Conservation (phyloP, 1,140 invertebrate species). For the Melipona quadrifasciata region DNA sequence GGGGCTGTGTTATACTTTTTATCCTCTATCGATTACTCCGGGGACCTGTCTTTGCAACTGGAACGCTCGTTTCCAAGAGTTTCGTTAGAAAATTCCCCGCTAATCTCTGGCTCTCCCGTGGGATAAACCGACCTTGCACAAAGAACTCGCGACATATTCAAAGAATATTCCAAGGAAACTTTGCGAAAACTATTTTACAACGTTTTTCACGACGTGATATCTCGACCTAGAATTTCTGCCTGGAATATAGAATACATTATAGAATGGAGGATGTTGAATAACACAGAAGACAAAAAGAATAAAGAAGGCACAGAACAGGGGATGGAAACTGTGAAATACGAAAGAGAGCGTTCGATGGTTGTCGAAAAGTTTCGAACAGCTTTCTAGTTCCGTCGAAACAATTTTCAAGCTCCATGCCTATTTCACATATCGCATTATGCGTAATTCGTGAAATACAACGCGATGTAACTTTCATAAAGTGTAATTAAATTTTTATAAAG, state of each 20-base stretch:
- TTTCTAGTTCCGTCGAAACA: too few relatives aligned
- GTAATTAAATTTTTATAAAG: too few relatives aligned
- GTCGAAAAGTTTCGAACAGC: neutral
- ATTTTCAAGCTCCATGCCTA: too few relatives aligned
- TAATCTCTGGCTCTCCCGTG: neutral
- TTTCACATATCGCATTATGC: too few relatives aligned
- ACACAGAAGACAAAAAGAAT: neutral
- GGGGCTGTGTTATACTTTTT: slow-evolving; percentile 23
- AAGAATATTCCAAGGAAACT: neutral
- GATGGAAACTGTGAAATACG: neutral
- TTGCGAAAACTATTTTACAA: neutral
- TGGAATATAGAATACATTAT: neutral
- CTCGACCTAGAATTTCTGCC: too few relatives aligned
- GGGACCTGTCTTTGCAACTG: neutral
- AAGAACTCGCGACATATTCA: neutral
- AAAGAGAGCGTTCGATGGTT: neutral
- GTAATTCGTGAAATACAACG: too few relatives aligned
- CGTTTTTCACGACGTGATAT: too few relatives aligned
- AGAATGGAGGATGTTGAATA: neutral
- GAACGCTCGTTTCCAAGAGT: neutral
- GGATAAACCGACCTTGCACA: neutral
- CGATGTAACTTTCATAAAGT: too few relatives aligned
- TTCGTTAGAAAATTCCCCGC: neutral
- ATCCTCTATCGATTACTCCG: slow-evolving; percentile 33
- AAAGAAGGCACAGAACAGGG: neutral